Evolutionary conservation across 2,888 invertebrate species (phyloP).

Genomic region (Fragum whitleyi): DNA sequence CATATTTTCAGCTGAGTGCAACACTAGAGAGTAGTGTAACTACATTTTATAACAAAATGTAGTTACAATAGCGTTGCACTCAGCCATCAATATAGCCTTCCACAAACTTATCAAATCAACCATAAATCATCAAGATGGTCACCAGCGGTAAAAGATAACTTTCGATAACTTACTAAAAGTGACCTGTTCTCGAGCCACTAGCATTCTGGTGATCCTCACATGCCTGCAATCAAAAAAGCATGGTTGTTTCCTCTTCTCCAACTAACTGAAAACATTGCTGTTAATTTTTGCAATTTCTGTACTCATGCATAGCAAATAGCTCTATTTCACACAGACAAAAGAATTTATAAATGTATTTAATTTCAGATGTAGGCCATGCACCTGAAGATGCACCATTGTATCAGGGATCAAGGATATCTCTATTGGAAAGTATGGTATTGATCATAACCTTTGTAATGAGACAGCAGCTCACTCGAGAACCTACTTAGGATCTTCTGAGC

Average conservation of each 20-base stretch:
- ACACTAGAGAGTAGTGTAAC: too few relatives aligned
- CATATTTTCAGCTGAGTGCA: too few relatives aligned
- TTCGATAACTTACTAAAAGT: background rate
- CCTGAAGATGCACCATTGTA: slow-evolving; percentile 20
- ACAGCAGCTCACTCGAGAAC: slow-evolving; percentile 30
- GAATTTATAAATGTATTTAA: background rate
- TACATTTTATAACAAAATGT: background rate
- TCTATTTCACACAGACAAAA: slow-evolving; percentile 8
- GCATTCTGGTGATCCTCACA: background rate
- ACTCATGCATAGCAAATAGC: background rate
- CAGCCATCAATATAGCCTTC: too few relatives aligned
- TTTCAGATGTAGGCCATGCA: slow-evolving; percentile 6
- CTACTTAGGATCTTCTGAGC: slow-evolving; percentile 22
- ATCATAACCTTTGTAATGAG: slow-evolving; percentile 32
- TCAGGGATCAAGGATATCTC: slow-evolving; percentile 18
- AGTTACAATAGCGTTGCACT: too few relatives aligned
- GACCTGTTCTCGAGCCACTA: slow-evolving; percentile 3
- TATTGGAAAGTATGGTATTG: slow-evolving; percentile 29
- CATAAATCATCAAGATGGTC: too few relatives aligned
- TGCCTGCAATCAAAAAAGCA: too few relatives aligned
- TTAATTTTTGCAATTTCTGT: slow-evolving; percentile 1
- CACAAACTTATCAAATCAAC: too few relatives aligned
- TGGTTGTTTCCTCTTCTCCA: background rate
- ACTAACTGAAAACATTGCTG: background rate
- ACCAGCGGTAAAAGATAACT: too few relatives aligned